Evolutionary conservation across 2,888 invertebrate species (phyloP), one percentile per base, ranked within the genome.

Genomic region (Drosophila vallismaia): DNA sequence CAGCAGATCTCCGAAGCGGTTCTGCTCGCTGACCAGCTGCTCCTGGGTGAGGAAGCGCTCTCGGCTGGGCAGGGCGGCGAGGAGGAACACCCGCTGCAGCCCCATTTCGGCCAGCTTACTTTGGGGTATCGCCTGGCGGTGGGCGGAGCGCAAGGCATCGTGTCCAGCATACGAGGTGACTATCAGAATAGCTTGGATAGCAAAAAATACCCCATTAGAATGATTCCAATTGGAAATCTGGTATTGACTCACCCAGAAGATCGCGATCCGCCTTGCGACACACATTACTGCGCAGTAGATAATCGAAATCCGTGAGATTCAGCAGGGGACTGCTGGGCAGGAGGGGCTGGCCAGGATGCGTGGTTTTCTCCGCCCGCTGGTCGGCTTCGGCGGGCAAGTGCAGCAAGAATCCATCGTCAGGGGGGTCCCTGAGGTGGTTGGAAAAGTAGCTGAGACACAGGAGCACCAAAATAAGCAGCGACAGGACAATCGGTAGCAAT

Each of bases 81-180:
- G 89, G 44, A 96, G 90, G 90, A 97, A 97, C 44, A 96, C 92
- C 83, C 96, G 92, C 60, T 92, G 92, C 38, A 94, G 90, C 69
- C 94, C 94, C 70, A 95, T 91, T 71, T 93, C 91, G 42, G 90
- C 88, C 9, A 96, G 91, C 76, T 94, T 93, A 19, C 92, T 91
- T 36, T 89, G 88, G 0, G 95, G 91, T 90, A 95, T 94, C 0
- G 95, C 94, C 79, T 93, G 92, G 51, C 97, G 93, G 83, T 96
- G 94, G 0, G 95, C 94, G 86, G 94, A 94, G 70, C 96, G 93
- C 36, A 94, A 90, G 77, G 94, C 94, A 31, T 94, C 93, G 90
- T 96, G 94, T 0, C 95, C 95, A 14, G 94, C 95, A 91, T 95
- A 95, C 0, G 96, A 96, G 10, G 96, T 96, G 26, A 96, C 94